Conservation (phyloP, 2,797 vertebrate species). For the Acanthis flammea region DNA sequence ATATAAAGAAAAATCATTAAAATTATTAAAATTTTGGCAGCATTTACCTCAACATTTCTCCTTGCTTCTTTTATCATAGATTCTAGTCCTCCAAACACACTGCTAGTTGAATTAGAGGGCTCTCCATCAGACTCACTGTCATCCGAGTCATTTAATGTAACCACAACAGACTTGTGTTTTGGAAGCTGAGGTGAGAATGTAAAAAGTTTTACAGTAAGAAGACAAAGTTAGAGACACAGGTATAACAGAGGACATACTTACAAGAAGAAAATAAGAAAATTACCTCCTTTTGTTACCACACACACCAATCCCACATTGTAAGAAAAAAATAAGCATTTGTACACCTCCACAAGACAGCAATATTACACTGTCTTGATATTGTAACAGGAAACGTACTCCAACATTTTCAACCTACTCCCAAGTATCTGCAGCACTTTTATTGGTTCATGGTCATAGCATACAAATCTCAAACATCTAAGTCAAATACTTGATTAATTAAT, state of each 20-base stretch:
- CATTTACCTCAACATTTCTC: constrained; percentile 89
- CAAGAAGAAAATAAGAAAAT: neutral
- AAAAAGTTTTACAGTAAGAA: neutral
- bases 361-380: neutral
- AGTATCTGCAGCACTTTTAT: neutral
- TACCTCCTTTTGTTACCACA: neutral
- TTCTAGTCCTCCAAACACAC: constrained; percentile 91
- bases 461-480: neutral
- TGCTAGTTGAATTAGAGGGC: constrained; percentile 74
- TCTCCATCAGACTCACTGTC: constrained; percentile 94
- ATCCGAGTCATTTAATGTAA: constrained; percentile 90
- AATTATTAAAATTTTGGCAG: neutral
- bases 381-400: neutral
- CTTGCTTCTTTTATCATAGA: constrained; percentile 98
- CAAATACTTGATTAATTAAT: neutral
- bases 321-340: neutral
- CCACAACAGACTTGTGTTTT: constrained; percentile 93
- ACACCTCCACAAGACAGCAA: neutral
- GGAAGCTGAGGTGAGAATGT: constrained; percentile 80
- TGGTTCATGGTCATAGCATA: neutral
- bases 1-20: neutral
- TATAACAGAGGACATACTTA: neutral
- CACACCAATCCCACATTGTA: neutral
- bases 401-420: neutral
- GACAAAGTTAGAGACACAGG: neutral